Conservation (phyloP, 1,140 invertebrate species). For the Drosophila murphyi region DNA sequence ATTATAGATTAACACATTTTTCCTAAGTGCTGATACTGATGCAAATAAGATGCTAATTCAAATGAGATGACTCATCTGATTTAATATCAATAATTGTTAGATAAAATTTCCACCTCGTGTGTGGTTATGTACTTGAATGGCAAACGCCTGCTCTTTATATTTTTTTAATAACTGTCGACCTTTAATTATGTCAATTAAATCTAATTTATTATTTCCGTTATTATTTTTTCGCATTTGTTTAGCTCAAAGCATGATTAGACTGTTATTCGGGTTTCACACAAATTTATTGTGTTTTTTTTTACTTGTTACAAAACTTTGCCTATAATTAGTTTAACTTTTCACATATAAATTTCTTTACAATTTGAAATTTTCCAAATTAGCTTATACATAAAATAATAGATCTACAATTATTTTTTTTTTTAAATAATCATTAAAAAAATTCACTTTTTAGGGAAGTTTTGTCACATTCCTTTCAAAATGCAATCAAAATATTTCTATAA, state of each 20-base stretch:
- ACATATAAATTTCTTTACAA: neutral
- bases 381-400: neutral
- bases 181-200: constrained; percentile 32
- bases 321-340: neutral
- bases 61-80: constrained; percentile 23
- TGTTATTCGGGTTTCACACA: neutral
- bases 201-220: constrained; percentile 14
- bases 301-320: neutral
- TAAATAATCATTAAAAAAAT: too few relatives aligned
- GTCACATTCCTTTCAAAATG: too few relatives aligned
- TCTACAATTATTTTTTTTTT: neutral
- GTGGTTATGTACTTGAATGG: neutral
- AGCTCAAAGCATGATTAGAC: neutral
- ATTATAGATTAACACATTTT: constrained; percentile 17
- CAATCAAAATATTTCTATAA: too few relatives aligned
- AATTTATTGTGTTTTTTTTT: neutral
- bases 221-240: neutral
- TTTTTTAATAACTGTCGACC: neutral
- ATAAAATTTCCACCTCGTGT: constrained; percentile 6
- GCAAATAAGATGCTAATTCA: constrained; percentile 18
- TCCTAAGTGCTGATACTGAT: neutral
- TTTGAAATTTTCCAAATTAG: neutral
- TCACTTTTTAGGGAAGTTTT: neutral
- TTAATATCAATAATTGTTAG: constrained; percentile 10
- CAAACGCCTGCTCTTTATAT: neutral